Evolutionary conservation across 2,888 invertebrate genomes (phyloP).

Genomic region (Synergus umbraculus): DNA sequence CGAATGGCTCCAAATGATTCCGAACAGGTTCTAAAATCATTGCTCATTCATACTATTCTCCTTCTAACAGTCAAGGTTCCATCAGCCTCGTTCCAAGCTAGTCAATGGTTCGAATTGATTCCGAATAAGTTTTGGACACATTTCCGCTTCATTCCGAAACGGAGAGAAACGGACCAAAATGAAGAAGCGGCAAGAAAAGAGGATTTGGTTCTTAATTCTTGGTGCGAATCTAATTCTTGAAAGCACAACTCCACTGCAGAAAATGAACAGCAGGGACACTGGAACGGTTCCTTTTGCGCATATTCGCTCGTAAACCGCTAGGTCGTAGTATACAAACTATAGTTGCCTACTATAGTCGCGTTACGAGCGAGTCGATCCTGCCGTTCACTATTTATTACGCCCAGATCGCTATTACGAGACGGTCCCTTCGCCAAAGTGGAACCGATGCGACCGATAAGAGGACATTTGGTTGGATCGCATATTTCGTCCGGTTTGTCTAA

Average conservation of each 20-base stretch:
- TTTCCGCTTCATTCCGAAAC: background rate
- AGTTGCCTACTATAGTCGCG: constrained; percentile 35
- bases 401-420: constrained; percentile 38
- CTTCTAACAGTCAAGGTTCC: too few relatives aligned
- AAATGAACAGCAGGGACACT: background rate
- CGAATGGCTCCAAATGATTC: background rate
- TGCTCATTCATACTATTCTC: too few relatives aligned
- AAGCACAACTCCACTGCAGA: background rate
- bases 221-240: background rate
- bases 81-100: too few relatives aligned
- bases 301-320: constrained; percentile 38
- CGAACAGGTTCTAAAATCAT: background rate
- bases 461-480: constrained; percentile 39
- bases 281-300: constrained; percentile 29
- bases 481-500: constrained; percentile 38
- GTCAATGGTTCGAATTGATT: background rate
- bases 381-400: constrained; percentile 38
- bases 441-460: constrained; percentile 41
- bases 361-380: constrained; percentile 29
- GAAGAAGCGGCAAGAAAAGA: background rate
- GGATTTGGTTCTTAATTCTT: background rate
- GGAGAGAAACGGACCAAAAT: background rate
- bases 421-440: constrained; percentile 38
- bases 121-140: background rate
- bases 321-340: constrained; percentile 24